Percentiles rank a stretch among this genome's conserved stretches.
Conservation (phyloP, 2,797 vertebrate genomes). For the Pipistrellus nathusii region DNA sequence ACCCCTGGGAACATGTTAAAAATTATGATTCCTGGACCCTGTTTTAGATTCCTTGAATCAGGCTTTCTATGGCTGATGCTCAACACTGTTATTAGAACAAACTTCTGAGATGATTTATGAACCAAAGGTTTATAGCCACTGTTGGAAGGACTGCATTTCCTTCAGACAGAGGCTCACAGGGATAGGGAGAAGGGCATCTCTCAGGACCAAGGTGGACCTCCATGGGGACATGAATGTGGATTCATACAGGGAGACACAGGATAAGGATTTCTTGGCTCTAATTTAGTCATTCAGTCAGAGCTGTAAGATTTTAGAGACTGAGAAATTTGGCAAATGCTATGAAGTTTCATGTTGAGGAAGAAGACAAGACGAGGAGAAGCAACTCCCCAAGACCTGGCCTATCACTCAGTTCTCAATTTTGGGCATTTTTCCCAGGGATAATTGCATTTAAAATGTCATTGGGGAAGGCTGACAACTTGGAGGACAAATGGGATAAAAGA, state of each 20-base stretch:
- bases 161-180: neutral
- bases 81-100: neutral
- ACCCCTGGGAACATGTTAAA: neutral
- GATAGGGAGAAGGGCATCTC: neutral
- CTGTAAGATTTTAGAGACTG: neutral
- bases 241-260: neutral
- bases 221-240: neutral
- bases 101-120: neutral
- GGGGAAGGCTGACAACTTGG: neutral
- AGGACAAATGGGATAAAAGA: slow-evolving; percentile 27
- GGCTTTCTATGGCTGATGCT: neutral
- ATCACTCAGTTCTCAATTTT: neutral
- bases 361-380: neutral
- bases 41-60: neutral
- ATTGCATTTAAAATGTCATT: neutral
- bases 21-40: neutral
- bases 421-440: neutral
- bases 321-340: neutral
- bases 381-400: neutral
- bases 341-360: neutral
- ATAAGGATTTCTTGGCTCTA: neutral
- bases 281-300: neutral
- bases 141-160: neutral
- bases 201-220: neutral
- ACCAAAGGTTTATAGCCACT: neutral